A percentile compares a stretch with the other conserved stretches of the same genome.
Conservation (phyloP, 2,113 vertebrate genomes). For the Rhizomys pruinosus region DNA sequence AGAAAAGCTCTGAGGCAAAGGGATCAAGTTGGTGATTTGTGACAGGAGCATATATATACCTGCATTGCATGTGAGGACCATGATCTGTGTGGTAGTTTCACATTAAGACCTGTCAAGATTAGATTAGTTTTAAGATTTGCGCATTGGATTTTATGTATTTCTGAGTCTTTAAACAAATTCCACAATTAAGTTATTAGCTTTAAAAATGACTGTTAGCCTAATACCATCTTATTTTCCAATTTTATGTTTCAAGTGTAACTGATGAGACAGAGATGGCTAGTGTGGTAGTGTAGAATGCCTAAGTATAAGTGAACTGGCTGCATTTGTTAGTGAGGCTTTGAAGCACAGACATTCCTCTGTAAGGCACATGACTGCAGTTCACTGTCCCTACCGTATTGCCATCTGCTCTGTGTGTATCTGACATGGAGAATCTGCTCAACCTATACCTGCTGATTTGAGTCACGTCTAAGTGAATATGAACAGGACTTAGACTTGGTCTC, state of each 20-base stretch:
- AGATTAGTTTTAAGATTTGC: neutral
- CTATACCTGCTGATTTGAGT: too few relatives aligned
- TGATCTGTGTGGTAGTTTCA: fast-evolving
- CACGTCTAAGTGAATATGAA: neutral
- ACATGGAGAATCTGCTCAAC: fast-evolving
- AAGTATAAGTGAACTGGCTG: neutral
- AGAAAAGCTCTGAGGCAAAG: neutral
- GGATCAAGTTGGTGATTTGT: too few relatives aligned
- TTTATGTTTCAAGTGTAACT: neutral
- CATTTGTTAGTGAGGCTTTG: neutral
- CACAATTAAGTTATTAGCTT: neutral
- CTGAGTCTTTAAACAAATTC: neutral
- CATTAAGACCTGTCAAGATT: too few relatives aligned
- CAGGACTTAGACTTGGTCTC: too few relatives aligned
- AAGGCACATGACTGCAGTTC: fast-evolving
- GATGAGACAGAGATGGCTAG: neutral
- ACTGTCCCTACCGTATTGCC: fast-evolving
- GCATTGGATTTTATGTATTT: neutral
- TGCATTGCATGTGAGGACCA: too few relatives aligned
- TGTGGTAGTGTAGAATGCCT: neutral
- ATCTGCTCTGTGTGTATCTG: too few relatives aligned
- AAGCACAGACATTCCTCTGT: too few relatives aligned
- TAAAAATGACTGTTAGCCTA: neutral
- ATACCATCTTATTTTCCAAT: neutral
- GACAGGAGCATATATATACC: fast-evolving